These are phyloP conservation scores for Poicephalus meyeri DNA, from an alignment of 2,113 vertebrate genomes.

Conservation along the genomic window DNA sequence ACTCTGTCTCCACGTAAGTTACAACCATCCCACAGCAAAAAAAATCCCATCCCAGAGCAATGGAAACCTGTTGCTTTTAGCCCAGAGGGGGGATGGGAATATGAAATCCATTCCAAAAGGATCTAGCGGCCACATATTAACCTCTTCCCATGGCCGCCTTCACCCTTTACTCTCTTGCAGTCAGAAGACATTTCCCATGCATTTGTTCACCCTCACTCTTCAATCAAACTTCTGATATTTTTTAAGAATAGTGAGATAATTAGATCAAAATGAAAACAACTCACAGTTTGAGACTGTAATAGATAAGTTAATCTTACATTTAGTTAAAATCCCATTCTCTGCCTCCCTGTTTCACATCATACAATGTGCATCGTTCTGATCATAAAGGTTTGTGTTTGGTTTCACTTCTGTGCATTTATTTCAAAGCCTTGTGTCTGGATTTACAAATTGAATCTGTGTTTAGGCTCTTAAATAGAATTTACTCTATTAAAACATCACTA, in stretches of 20 bases:
- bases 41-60: background rate
- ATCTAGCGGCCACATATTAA: background rate
- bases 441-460: background rate
- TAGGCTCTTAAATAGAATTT: background rate
- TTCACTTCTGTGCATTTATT: background rate
- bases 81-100: fast-evolving
- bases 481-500: background rate
- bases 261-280: background rate
- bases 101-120: background rate
- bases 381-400: background rate
- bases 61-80: background rate
- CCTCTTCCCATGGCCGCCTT: background rate
- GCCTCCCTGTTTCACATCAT: background rate
- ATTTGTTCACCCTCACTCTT: background rate
- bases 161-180: background rate
- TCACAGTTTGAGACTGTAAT: background rate
- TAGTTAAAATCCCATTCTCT: background rate
- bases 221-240: background rate
- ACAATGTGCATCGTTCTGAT: background rate
- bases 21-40: fast-evolving
- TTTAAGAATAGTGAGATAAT: background rate
- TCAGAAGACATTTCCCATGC: background rate
- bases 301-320: background rate
- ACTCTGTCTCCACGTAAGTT: background rate
- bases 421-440: background rate